These are phyloP conservation scores for Tylochromis polylepis DNA, from an alignment of 2,113 vertebrate genomes.

Conservation along the genomic window DNA sequence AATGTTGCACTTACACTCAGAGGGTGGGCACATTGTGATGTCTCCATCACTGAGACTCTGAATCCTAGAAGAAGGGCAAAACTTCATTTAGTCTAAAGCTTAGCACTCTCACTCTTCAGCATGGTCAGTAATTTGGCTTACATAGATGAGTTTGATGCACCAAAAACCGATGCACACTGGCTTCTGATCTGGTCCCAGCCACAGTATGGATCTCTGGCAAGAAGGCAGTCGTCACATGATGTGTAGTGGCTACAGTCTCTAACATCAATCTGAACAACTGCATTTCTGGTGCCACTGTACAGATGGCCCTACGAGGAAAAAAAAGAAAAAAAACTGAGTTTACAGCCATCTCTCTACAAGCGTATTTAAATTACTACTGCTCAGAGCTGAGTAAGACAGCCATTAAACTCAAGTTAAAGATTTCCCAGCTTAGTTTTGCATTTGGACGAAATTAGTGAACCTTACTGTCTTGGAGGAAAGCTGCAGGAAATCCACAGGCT, in stretches of 20 bases:
- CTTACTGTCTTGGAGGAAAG: conserved; percentile 1
- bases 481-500: conserved; percentile 13
- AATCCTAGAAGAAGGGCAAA: not conserved
- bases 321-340: not conserved
- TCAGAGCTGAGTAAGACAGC: not conserved
- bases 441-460: not conserved
- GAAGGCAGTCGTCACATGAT: conserved; percentile 19
- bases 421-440: not conserved
- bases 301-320: not conserved
- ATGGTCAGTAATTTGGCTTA: not conserved
- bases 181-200: conserved; percentile 2
- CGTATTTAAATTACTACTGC: not conserved
- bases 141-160: not conserved
- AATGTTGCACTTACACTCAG: not conserved
- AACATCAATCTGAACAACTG: not conserved
- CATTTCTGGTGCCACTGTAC: not conserved
- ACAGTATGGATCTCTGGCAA: conserved; percentile 23
- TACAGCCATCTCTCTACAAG: not conserved
- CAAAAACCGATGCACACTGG: not conserved
- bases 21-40: not conserved
- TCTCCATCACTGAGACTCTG: conserved; percentile 11
- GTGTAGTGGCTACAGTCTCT: conserved; percentile 9
- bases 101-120: not conserved
- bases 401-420: not conserved
- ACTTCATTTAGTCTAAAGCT: not conserved